These are phyloP conservation scores for Adelosebastes latens DNA, from an alignment of 2,797 vertebrate genomes.

Conservation along the genomic window DNA sequence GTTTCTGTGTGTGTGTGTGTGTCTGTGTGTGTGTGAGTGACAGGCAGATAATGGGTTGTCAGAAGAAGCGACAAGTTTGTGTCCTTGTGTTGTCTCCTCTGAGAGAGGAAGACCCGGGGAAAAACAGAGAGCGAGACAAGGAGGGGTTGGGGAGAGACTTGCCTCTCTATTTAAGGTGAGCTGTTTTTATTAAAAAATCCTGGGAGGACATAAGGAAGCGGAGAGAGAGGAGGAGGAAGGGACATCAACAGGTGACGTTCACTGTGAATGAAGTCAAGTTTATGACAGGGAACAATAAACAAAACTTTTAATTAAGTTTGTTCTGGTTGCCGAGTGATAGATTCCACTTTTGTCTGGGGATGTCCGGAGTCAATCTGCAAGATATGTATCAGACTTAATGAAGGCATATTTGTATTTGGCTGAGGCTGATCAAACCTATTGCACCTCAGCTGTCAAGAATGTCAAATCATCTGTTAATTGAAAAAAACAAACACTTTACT, in stretches of 20 bases:
- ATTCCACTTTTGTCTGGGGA: background rate
- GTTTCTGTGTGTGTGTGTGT: conserved; percentile 23
- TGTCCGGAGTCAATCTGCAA: background rate
- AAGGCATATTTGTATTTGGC: background rate
- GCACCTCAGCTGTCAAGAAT: background rate
- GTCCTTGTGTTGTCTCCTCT: conserved; percentile 76
- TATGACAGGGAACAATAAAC: conserved; percentile 19
- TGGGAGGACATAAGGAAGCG: conserved; percentile 25
- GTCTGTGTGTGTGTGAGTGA: conserved; percentile 74
- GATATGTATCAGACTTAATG: conserved; percentile 11
- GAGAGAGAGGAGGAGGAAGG: background rate
- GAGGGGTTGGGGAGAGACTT: conserved; percentile 20
- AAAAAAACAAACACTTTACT: background rate
- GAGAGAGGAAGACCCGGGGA: conserved; percentile 52
- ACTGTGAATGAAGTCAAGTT: conserved; percentile 13
- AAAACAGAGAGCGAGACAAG: conserved; percentile 52
- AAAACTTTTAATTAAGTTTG: conserved; percentile 35
- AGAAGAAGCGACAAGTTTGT: conserved; percentile 82
- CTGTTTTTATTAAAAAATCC: conserved; percentile 69
- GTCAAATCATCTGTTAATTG: background rate
- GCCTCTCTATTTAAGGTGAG: conserved; percentile 62
- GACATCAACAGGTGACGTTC: conserved; percentile 34
- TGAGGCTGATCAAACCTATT: background rate
- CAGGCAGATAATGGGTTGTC: conserved; percentile 86
- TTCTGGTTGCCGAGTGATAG: background rate